These are phyloP conservation scores for Oxystoma pomonae DNA, from an alignment of 2,888 invertebrate species.

Conservation along the genomic window DNA sequence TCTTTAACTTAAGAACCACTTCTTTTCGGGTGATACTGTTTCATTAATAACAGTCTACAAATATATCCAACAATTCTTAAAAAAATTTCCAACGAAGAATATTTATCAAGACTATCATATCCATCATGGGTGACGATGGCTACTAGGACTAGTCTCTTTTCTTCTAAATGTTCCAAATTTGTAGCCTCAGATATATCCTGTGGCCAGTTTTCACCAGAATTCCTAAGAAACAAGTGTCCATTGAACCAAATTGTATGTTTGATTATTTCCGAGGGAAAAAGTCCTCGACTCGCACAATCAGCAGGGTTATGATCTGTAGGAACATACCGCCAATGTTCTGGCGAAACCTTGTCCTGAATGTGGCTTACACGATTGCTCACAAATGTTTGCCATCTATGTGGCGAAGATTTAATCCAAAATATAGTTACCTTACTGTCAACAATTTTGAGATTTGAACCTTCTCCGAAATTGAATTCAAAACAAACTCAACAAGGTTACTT, in stretches of 20 bases:
- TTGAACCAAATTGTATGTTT: neutral
- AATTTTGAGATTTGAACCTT: neutral
- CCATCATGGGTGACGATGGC: too few species aligned
- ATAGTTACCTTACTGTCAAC: neutral
- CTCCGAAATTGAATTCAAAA: neutral
- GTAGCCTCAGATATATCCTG: neutral
- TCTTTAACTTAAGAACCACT: neutral
- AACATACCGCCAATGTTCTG: neutral
- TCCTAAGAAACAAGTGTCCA: neutral
- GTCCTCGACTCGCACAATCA: neutral
- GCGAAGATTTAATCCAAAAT: neutral
- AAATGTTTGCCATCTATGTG: neutral
- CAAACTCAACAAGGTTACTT: neutral
- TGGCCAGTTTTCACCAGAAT: neutral
- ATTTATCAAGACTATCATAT: too few species aligned
- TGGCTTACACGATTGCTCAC: neutral
- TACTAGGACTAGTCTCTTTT: too few species aligned
- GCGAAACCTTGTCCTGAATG: neutral
- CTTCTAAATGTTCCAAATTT: too few species aligned
- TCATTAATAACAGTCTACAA: neutral
- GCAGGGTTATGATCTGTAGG: neutral
- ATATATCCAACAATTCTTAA: neutral
- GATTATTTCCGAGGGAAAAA: neutral
- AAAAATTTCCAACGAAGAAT: neutral
- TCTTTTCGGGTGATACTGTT: neutral